Base-by-base conservation (phyloP, 2,888 invertebrate species). In the Bellardia pandia region DNA sequence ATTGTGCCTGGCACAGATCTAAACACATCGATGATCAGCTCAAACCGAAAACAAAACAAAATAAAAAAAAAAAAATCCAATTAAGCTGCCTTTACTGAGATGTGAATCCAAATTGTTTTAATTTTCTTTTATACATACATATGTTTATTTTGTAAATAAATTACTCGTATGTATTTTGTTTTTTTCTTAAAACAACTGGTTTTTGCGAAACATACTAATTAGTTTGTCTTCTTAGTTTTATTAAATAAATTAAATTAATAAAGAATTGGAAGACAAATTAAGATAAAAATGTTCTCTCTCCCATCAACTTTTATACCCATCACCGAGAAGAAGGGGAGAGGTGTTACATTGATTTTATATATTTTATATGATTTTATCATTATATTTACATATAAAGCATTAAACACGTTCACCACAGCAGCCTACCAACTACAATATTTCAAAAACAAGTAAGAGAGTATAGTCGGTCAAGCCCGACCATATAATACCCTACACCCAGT, bases 21-120 rank as follows among this genome's bases (percentile, higher is more conserved):
- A 51, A 69, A 69, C 51, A 51, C 14, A 68, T 69, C 51, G 69
- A 69, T 33, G 51, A 66, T 66, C 64, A 16, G 42, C 11, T 42
- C 42, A 16, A 14, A 68, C 16, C 14, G 2, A 60, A 30, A 62
- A 40, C 7, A 62, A 69, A 16, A n/a, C n/a, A 23, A 23, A 23
- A 23, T 23, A 23, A 23, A 1, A 23, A 23, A n/a, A n/a, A 51
- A 53, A 69, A n/a, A 33, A 51, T 33, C n/a, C 11, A 51, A 13
- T 45, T 48, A 48, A 14, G 30, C 2, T 13, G 23, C 3, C 23
- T 40, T 64, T 9, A 45, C 23, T 16, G 16, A 72, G 56, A 72
- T 23, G 40, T 56, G 16, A 60, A 48, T 33, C 74, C 33, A 48
- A 60, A 74, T 33, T 74, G 74, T 60, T 74, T 60, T 74, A 3